Evolutionary conservation across 2,797 vertebrate genomes (phyloP).

Genomic region (Galaxias olidus): DNA sequence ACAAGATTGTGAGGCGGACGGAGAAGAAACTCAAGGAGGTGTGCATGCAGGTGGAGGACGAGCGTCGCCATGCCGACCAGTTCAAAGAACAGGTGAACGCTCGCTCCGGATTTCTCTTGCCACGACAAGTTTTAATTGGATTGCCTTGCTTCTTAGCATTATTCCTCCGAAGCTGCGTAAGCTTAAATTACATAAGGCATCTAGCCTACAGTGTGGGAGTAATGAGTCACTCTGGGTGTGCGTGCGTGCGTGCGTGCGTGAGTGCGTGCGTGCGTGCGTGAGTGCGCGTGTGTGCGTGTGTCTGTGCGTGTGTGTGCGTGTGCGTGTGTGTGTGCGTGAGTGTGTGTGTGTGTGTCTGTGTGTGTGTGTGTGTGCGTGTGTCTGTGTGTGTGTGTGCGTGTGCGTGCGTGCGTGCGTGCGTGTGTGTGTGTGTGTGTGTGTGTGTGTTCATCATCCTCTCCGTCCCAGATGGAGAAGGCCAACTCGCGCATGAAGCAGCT

Average conservation of each 20-base stretch:
- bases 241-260: no score
- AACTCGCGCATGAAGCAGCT: slow-evolving; percentile 97
- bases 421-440: slow-evolving; percentile 4
- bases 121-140: no score
- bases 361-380: background rate
- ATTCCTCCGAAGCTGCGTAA: no score
- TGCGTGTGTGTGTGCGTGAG: no score
- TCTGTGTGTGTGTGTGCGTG: slow-evolving; percentile 8
- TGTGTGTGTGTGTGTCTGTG: no score
- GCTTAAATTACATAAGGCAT: no score
- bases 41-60: slow-evolving; percentile 98
- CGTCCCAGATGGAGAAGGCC: slow-evolving; percentile 87
- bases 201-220: no score
- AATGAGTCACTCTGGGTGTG: no score
- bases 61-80: slow-evolving; percentile 93
- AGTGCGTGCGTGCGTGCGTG: no score
- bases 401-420: slow-evolving; percentile 9
- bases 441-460: slow-evolving; percentile 2
- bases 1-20: slow-evolving; percentile 91
- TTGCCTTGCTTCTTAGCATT: no score
- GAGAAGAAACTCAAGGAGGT: slow-evolving; percentile 98
- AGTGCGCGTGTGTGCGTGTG: no score
- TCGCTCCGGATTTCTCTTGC: background rate
- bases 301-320: no score
- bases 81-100: slow-evolving; percentile 92